Base-by-base conservation (phyloP, 2,797 vertebrate species). In the Tarsius wallacei region DNA sequence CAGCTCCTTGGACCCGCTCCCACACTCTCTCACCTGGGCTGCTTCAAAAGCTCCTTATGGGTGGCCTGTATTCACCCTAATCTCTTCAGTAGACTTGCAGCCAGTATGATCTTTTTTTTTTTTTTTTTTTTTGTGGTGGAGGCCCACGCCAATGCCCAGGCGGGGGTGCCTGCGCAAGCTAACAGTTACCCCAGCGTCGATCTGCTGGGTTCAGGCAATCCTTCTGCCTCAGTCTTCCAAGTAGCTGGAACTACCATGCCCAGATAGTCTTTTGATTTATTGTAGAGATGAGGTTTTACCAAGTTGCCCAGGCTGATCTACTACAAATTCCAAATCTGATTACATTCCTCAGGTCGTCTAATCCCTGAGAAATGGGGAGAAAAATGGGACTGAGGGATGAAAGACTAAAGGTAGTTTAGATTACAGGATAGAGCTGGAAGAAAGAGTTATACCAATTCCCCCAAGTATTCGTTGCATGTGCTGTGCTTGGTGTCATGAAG, bases 11-110 rank as follows among this genome's bases (percentile, higher is more conserved):
- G 17, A 10, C 3, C 51, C 12, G 68, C 57, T n/a, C 66, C 64
- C 21, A 7, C 64, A 0, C 0, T 8, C 64, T 68, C 42, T 33
- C 19, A 49, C n/a, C 31, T 36, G 24, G 26, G 5, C 21, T 17
- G 51, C 55, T 8, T 10, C 17, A 10, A 5, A 1, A 13, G 71
- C 6, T 9, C 6, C 64, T 76, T 61, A 31, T 0, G 0, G n/a
- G 0, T 7, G 80, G 28, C 59, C 31, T 11, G 10, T 11, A 28
- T 71, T 84, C 13, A 8, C 55, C 26, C 10, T 51, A 14, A 55
- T 36, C 36, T 73, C 68, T 47, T n/a, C 24, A 7, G 47, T 2
- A 22, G 82, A 68, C 64, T 28, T 78, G 9, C 16, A 26, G 76
- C 64, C 71, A 63, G 21, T 17, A 4, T 10, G 12, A 33, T 76